Base-by-base conservation (phyloP, 2,888 invertebrate genomes). In the Amphimallon solstitiale region DNA sequence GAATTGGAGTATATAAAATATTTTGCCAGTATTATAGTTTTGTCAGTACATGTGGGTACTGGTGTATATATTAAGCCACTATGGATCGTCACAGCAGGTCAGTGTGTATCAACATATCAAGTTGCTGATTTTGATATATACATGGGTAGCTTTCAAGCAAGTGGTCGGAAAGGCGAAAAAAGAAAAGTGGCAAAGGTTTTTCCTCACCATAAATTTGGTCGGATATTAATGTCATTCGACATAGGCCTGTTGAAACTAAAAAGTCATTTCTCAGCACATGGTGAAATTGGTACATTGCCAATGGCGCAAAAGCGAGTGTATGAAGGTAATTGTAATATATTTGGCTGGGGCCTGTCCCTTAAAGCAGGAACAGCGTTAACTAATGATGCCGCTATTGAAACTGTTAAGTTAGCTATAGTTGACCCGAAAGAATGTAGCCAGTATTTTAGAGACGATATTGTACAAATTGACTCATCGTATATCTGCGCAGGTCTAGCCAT, bases 111-210 rank as follows among this genome's bases (percentile, higher is more conserved):
- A 0, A n/a, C 38, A 3, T 54, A 38, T 15, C 12, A 38, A 19
- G 23, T 17, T n/a, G 12, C 19, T 14, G 54, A 54, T n/a, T n/a
- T 37, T 21, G 2, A 12, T 4, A 7, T 54, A 2, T 19, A 21
- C 7, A 54, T 54, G 38, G 54, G 54, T 14, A 54, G 37, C n/a
- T n/a, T 37, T 6, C 17, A 21, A 9, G 40, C 40, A 19, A 34
- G 12, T 21, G 54, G 54, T 9, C 5, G n/a, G 3, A 38, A 21
- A n/a, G 54, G 54, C 1, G 12, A 38, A 10, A 10, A 5, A n/a
- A 54, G 34, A 21, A 34, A 19, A 6, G 54, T 19, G 5, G 12
- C 10, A 12, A 19, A 40, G 9, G 3, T 29, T 29, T 29, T 29
- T 29, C 29, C 29, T 5, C 29, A 29, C 9, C 29, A 29, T 7